Conservation (phyloP, 1,140 invertebrate genomes). For the Venustaconcha ellipsiformis region DNA sequence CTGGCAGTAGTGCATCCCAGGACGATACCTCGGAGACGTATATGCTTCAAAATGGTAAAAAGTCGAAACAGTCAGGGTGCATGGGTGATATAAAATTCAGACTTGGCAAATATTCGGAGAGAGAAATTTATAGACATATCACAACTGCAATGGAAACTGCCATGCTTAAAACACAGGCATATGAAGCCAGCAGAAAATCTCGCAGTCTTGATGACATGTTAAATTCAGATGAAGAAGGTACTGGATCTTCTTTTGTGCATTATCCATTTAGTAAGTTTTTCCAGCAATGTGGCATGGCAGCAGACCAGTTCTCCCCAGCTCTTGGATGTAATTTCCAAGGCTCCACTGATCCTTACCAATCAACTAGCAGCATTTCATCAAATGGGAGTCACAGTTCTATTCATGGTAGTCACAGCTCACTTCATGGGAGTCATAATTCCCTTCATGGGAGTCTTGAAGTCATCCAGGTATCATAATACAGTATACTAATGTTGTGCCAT, state of each 20-base stretch:
- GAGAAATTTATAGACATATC: slow-evolving; percentile 60
- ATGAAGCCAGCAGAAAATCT: slow-evolving; percentile 60
- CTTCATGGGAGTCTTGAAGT: slow-evolving; percentile 65
- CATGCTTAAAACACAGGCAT: slow-evolving; percentile 59
- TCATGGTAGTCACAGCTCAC: slow-evolving; percentile 57
- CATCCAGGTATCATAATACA: slow-evolving; percentile 63
- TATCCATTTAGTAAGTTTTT: slow-evolving; percentile 47
- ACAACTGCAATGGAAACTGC: slow-evolving; percentile 64
- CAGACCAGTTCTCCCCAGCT: slow-evolving; percentile 39
- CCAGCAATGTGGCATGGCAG: slow-evolving; percentile 40
- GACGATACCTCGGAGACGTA: slow-evolving; percentile 57
- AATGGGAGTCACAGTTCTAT: slow-evolving; percentile 59
- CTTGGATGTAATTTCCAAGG: slow-evolving; percentile 39
- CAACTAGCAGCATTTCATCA: slow-evolving; percentile 65
- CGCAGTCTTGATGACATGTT: slow-evolving; percentile 67
- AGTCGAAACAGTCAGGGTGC: slow-evolving; percentile 47
- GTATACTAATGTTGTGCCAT: too few relatives aligned
- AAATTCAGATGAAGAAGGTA: slow-evolving; percentile 37
- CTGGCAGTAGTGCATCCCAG: slow-evolving; percentile 41
- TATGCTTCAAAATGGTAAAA: slow-evolving; percentile 54
- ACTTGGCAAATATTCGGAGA: slow-evolving; percentile 55
- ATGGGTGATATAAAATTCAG: slow-evolving; percentile 38
- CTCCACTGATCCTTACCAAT: slow-evolving; percentile 61
- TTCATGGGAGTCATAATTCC: slow-evolving; percentile 60
- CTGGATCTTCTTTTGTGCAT: slow-evolving; percentile 38